Base-by-base conservation (phyloP, 2,888 invertebrate genomes). In the Eristalinus aeneus region DNA sequence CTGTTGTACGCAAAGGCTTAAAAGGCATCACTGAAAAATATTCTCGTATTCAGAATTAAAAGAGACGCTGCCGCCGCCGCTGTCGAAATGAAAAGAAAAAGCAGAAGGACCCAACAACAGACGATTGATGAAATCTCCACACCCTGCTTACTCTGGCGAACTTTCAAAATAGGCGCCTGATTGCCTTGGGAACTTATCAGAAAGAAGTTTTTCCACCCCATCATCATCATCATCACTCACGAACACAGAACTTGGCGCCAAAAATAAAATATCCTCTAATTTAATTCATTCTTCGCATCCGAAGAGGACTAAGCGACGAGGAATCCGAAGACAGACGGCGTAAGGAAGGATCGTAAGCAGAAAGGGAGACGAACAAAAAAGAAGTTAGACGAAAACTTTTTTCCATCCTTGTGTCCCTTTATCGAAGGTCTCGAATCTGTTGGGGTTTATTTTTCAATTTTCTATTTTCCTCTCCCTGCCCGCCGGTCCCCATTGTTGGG, bases 371-470 rank as follows among this genome's bases (percentile, higher is more conserved):
- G 54, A 36, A 27, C 12, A 56, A 32, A 39, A 10, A 22, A 64
- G 4, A 53, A 78, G 65, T 78, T 74, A 23, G 74, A 65, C 69
- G 36, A 65, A 78, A 58, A 69, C 8, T 56, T 71, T 54, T 72
- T 39, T 61, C 54, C 76, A 71, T 82, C 73, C 68, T 73, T 77
- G 73, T 77, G 82, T 82, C 61, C 78, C 46, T 86, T 71, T 86
- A 82, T 82, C 86, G 65, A 82, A 78, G 46, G 58, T 74, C 73
- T 86, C 77, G 74, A 82, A 86, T 86, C 86, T 86, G 77, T 86
- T 81, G 82, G 86, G 86, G 77, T 82, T 82, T 86, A 86, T 86
- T 86, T 86, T 86, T 86, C 82, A 82, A 86, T 86, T 82, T 86
- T 86, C 86, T 65, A 61, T 82, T 67, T 71, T 36, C 58, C 64